Percentiles rank a stretch among this genome's conserved stretches.
Evolutionary conservation across 2,888 invertebrate genomes (phyloP).

Genomic region (Caenorhabditis auriculariae): DNA sequence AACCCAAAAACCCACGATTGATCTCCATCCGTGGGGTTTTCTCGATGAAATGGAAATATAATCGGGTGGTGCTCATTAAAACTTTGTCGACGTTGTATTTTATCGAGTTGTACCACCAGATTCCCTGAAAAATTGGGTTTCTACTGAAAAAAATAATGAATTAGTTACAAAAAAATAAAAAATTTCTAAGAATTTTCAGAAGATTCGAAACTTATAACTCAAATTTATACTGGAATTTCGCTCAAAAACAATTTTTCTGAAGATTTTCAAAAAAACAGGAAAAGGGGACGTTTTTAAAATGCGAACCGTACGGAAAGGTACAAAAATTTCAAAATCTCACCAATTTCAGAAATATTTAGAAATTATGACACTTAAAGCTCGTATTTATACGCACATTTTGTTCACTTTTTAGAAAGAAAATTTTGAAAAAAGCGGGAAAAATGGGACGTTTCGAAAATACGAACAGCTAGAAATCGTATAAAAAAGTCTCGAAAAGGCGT

Average conservation of each 20-base stretch:
- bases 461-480: too few species aligned
- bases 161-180: not conserved
- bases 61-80: conserved; percentile 89
- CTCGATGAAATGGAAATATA: conserved; percentile 92
- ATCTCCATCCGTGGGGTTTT: conserved; percentile 93
- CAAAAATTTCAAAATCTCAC: too few species aligned
- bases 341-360: too few species aligned
- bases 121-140: conserved; percentile 70
- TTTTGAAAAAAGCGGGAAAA: too few species aligned
- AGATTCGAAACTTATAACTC: not conserved
- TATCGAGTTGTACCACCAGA: conserved; percentile 98
- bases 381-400: too few species aligned
- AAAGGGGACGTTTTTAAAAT: too few species aligned
- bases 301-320: too few species aligned
- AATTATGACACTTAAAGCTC: too few species aligned
- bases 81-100: conserved; percentile 92
- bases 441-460: too few species aligned
- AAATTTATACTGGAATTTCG: not conserved
- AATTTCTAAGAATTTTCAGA: not conserved
- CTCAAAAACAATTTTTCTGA: not conserved
- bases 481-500: too few species aligned
- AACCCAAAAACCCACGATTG: conserved; percentile 72
- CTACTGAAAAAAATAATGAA: not conserved
- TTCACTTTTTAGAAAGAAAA: too few species aligned
- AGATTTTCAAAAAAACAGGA: conserved; percentile 2